Base-by-base conservation (phyloP, 2,797 vertebrate species). In the Tympanoctomys barrerae region DNA sequence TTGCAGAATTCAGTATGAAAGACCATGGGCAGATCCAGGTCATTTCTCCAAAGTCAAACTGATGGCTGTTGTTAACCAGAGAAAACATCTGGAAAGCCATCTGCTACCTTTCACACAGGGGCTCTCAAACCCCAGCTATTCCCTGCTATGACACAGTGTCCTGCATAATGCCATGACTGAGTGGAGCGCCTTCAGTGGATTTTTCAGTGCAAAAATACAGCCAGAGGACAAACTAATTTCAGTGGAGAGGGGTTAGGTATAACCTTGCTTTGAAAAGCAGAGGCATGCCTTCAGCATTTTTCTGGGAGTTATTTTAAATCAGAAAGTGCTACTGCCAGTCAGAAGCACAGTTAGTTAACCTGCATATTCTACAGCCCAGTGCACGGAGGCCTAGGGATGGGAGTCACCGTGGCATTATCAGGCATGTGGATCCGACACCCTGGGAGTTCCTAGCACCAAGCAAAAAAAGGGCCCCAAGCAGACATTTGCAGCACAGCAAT, bases 71-170 rank as follows among this genome's bases (percentile, higher is more conserved):
- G 42, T 94, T 96, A 92, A 93, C 88, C 57, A 97, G n/a, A 28
- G 83, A 84, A 87, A 96, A 95, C 96, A 97, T 96, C 97, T 97
- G 95, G 96, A 87, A 84, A 95, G 61, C 97, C 96, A 95, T 96
- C 97, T 98, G 96, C 90, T 84, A 1, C 49, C 31, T 64, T 96
- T 94, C 87, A 81, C 0, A 0, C 70, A 31, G 78, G 59, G 31
- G 71, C 73, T 90, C 21, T 80, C 13, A 64, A 18, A 62, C 39
- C 71, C 79, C 39, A 1, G 61, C 59, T 90, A 14, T 84, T 94
- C 59, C 89, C 94, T 70, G 16, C 42, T 49, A 31, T 83, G 39
- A 68, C 81, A 71, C 49, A 66, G n/a, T 71, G 77, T 80, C 89
- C 89, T 94, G 36, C 87, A 93, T 96, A 66, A 90, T 54, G 22